Evolutionary conservation across 1,140 invertebrate species (phyloP).

Genomic region (Eciton burchellii): DNA sequence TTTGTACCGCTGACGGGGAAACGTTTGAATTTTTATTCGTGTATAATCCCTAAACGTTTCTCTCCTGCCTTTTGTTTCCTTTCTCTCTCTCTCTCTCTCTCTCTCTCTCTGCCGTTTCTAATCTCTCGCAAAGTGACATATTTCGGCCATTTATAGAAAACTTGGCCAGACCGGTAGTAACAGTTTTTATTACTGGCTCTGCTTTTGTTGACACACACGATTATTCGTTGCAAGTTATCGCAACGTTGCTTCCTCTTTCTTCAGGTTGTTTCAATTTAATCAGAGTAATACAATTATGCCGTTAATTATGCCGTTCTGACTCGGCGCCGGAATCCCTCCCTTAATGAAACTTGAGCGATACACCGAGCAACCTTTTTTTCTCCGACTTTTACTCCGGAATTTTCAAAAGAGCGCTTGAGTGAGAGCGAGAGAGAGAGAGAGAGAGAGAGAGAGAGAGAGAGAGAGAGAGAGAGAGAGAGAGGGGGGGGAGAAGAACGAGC

Average conservation of each 20-base stretch:
- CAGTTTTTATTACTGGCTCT: neutral
- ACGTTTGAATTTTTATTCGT: slow-evolving; percentile 61
- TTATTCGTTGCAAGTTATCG: neutral
- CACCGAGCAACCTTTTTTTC: neutral
- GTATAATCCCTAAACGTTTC: slow-evolving; percentile 63
- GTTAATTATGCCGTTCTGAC: neutral
- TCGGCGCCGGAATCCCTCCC: neutral
- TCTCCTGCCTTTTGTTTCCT: slow-evolving; percentile 45
- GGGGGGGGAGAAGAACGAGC: neutral
- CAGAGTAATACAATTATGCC: neutral
- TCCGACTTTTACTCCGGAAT: neutral
- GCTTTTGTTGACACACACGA: neutral
- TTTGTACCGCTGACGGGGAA: slow-evolving; percentile 47
- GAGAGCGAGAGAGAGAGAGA: neutral
- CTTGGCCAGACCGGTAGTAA: neutral
- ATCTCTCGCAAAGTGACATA: neutral
- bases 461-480: neutral
- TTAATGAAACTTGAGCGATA: neutral
- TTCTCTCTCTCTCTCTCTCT: slow-evolving; percentile 27
- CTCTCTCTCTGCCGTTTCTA: neutral
- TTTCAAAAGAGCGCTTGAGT: neutral
- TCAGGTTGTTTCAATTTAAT: neutral
- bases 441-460: neutral
- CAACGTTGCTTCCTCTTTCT: slow-evolving; percentile 10
- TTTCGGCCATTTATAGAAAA: slow-evolving; percentile 37